Conservation (phyloP, 2,888 invertebrate species). For the Strigamia transsilvanica region DNA sequence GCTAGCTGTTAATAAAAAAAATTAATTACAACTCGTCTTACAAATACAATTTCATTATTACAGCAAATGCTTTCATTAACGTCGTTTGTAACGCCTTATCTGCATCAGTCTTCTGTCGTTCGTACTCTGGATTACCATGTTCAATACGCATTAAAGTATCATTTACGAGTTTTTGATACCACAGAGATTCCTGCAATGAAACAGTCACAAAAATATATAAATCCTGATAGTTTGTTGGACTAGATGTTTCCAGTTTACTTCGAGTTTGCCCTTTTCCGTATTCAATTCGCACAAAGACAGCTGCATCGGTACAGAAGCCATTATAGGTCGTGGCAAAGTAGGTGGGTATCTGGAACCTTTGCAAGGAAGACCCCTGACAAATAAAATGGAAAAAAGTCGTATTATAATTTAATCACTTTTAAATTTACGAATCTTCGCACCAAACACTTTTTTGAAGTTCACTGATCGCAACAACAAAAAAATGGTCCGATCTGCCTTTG, state of each 20-base stretch:
- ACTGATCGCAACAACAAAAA: constrained; percentile 79
- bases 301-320: constrained; percentile 77
- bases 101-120: constrained; percentile 64
- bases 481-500: constrained; percentile 76
- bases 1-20: constrained; percentile 72
- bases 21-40: neutral
- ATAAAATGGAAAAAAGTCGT: neutral
- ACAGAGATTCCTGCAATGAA: constrained; percentile 61
- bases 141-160: constrained; percentile 60
- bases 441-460: constrained; percentile 79
- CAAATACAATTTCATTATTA: constrained; percentile 66
- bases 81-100: constrained; percentile 77
- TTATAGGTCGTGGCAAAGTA: constrained; percentile 84
- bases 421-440: constrained; percentile 57
- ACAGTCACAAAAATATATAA: neutral
- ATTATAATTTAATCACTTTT: neutral
- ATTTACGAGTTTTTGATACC: constrained; percentile 59
- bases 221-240: too few species aligned
- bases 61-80: constrained; percentile 88
- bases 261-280: constrained; percentile 82
- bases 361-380: constrained; percentile 77
- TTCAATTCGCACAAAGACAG: constrained; percentile 80
- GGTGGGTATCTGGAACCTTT: constrained; percentile 88
- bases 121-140: constrained; percentile 61
- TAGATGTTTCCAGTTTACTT: constrained; percentile 68